Base-by-base conservation (phyloP, 37 sponge, comb jelly and placozoan species). In the Beroe ovata region DNA sequence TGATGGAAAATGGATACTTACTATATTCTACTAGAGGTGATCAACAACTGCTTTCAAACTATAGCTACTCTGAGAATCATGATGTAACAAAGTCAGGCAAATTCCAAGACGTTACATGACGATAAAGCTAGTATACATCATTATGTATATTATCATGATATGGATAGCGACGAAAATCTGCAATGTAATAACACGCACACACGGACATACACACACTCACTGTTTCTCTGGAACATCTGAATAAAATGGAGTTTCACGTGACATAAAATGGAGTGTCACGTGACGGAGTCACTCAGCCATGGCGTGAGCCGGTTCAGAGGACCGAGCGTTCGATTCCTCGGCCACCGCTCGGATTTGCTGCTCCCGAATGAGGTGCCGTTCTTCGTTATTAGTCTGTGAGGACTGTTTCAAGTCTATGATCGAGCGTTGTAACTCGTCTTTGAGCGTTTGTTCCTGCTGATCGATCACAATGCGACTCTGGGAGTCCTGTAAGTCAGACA, bases 341-440 rank as follows among this genome's bases (percentile, higher is more conserved):
- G 69, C 69, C 22, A 77, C 54, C 23, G 54, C 84, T 40, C 84
- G 42, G 28, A 77, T 42, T 23, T 77, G 84, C 28, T 77, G 84
- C 84, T 77, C 54, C 2, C 84, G 42, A 8, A 77, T 77, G 8
- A 77, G 54, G 54, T 77, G 42, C 54, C 84, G 41, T 35, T 77
- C 84, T 54, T 77, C 54, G 28, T 77, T 16, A 35, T 42, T 77
- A 3, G 84, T 22, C 26, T 39, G 54, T 25, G 23, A 25, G 0
- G 42, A 42, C 28, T 77, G 84, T 42, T 77, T 39, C 4, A 77
- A n/a, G 84, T 77, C 84, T 21, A 77, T 42, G 84, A 77, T 77
- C 16, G 54, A 42, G 54, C 54, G 42, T 54, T 77, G 84, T 35
- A 77, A 36, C 54, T 77, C 84, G 26, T 77, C 84, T 25, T 77